Evolutionary conservation across 2,113 vertebrate species (phyloP).

Genomic region (Entelurus aequoreus): DNA sequence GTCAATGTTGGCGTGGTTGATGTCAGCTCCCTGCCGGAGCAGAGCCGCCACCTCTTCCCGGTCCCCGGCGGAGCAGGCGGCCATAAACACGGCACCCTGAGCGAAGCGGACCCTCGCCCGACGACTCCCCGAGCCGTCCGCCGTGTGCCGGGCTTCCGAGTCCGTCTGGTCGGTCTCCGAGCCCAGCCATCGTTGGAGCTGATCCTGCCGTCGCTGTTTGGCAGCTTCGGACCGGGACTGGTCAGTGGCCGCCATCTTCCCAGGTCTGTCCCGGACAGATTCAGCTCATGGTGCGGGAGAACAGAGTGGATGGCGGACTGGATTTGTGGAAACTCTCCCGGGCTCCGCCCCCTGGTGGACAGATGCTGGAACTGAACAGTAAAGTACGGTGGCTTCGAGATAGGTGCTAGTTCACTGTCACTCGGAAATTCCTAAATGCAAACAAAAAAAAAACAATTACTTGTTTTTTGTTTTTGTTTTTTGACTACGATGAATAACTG

Average conservation of each 20-base stretch:
- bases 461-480: too few species aligned
- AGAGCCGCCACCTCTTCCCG: constrained; percentile 76
- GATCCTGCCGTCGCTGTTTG: constrained; percentile 77
- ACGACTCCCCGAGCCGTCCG: constrained; percentile 45
- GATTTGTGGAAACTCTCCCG: constrained; percentile 23
- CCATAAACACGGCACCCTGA: constrained; percentile 82
- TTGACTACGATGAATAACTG: too few species aligned
- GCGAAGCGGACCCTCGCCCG: constrained; percentile 74
- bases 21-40: constrained; percentile 76
- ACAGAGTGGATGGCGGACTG: constrained; percentile 36
- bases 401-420: constrained; percentile 6
- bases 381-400: constrained; percentile 24
- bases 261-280: constrained; percentile 74
- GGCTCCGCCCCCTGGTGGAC: constrained; percentile 61
- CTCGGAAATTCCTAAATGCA: constrained; percentile 20
- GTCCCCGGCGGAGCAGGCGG: constrained; percentile 80
- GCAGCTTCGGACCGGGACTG: constrained; percentile 80
- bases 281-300: constrained; percentile 61
- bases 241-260: constrained; percentile 84
- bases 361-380: constrained; percentile 9
- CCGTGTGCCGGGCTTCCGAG: constrained; percentile 37
- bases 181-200: constrained; percentile 75
- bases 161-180: constrained; percentile 74
- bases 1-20: constrained; percentile 81
- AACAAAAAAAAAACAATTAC: too few species aligned